Evolutionary conservation across 2,797 vertebrate species (phyloP).

Genomic region (Urocyon cinereoargenteus): DNA sequence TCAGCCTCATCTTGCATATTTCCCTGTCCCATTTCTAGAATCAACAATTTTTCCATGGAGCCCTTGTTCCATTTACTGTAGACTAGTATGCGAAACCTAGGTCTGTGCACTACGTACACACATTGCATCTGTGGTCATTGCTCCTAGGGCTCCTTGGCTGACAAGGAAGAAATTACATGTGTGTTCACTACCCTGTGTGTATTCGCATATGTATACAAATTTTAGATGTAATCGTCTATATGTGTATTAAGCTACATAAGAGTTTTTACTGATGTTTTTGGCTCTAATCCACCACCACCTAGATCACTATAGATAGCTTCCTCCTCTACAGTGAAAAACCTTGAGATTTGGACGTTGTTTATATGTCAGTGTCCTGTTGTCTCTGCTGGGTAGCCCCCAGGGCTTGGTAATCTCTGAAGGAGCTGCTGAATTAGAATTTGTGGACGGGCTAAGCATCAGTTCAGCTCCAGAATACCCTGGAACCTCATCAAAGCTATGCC

Average conservation of each 20-base stretch:
- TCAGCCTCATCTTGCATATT: too few species aligned
- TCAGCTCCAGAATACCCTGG: not conserved
- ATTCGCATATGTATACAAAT: not conserved
- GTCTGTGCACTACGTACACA: too few species aligned
- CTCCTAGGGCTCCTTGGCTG: too few species aligned
- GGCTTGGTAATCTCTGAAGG: too few species aligned
- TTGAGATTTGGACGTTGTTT: not conserved
- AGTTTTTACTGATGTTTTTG: not conserved
- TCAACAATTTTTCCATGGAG: too few species aligned
- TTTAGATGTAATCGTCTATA: not conserved
- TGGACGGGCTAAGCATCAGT: not conserved
- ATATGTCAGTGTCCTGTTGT: too few species aligned
- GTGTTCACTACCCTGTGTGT: not conserved
- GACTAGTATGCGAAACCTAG: too few species aligned
- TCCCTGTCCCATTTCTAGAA: too few species aligned
- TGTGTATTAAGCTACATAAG: not conserved
- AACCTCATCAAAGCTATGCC: not conserved
- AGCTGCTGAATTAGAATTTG: too few species aligned
- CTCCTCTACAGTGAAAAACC: not conserved
- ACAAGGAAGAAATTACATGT: not conserved
- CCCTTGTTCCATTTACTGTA: not conserved
- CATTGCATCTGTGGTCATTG: too few species aligned
- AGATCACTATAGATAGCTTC: not conserved
- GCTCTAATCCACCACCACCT: not conserved
- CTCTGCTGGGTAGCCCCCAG: too few species aligned